Base-by-base conservation (phyloP, 1,140 invertebrate genomes). In the Philaenus spumarius region DNA sequence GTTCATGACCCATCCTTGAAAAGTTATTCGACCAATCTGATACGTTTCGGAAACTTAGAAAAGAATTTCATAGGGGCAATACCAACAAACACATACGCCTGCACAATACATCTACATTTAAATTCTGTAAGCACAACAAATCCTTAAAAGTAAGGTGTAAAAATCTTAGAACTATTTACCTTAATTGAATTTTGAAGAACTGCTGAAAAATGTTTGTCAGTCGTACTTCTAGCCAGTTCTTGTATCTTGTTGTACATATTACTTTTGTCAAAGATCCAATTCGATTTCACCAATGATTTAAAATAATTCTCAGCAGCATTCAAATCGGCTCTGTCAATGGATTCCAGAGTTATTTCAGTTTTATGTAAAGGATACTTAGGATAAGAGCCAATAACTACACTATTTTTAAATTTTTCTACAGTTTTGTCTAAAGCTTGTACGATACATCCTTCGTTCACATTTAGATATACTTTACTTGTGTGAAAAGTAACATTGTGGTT, bases 341-440 rank as follows among this genome's bases (percentile, higher is more conserved):
- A 71, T 52, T 80, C 78, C 43, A 81, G 62, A 1, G 74, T 77
- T 2, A 81, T 70, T 58, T 69, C 71, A 15, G 77, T 79, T 40
- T 65, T 66, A 61, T 66, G 67, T 39, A 64, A 34, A 11, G 67
- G 64, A 47, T 81, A 64, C 30, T 80, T 77, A 12, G 85, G 85
- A 71, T 89, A 88, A 54, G 84, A 87, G 23, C 85, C 86, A 67
- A 89, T 78, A 37, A 71, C 72, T 3, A 87, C 82, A 40, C 62
- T 62, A 15, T 68, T 64, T 50, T 77, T 73, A 70, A 77, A 84
- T 50, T 73, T 71, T 12, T 73, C 62, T 1, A 78, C 78, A 12
- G 77, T 75, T 45, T 75, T 59, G 61, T 81, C 78, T 15, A 88
- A 69, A 12, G 72, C 64, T 15, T 71, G 55, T 6, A 81, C 74